Conservation (phyloP, 2,888 invertebrate genomes). For the Diaprepes abbreviatus region DNA sequence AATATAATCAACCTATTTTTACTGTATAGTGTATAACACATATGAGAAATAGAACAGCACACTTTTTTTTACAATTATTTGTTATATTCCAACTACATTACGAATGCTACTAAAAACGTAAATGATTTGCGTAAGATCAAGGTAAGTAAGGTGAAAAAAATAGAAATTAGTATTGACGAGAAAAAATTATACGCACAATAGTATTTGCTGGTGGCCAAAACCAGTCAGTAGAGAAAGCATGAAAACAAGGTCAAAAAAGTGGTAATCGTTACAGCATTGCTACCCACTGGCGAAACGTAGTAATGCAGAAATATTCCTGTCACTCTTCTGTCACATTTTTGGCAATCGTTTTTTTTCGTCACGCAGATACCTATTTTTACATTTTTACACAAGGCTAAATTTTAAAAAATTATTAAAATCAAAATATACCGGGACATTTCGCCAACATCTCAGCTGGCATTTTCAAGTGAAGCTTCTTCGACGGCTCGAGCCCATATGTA, state of each 20-base stretch:
- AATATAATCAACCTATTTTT: no score
- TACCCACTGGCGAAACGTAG: slow-evolving; percentile 6
- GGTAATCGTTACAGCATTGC: slow-evolving; percentile 9
- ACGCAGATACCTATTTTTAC: neutral
- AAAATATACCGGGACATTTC: neutral
- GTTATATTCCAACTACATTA: no score
- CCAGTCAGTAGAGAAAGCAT: neutral
- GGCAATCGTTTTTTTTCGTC: slow-evolving; percentile 11
- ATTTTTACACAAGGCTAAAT: neutral
- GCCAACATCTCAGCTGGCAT: no score
- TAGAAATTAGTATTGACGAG: no score
- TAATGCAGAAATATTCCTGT: slow-evolving; percentile 13
- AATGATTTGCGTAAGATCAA: no score
- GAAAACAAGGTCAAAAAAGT: neutral
- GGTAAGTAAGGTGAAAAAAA: no score
- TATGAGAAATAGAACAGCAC: no score
- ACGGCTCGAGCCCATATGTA: no score
- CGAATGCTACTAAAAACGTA: no score
- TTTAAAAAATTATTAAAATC: neutral
- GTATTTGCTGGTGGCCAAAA: neutral
- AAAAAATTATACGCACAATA: neutral
- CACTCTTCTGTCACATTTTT: slow-evolving; percentile 21
- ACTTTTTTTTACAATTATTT: no score
- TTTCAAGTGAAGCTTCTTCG: no score
- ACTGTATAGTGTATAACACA: no score